phyloP scores from a whole-genome alignment of 2,113 vertebrate species.

The Peromyscus maniculatus region DNA sequence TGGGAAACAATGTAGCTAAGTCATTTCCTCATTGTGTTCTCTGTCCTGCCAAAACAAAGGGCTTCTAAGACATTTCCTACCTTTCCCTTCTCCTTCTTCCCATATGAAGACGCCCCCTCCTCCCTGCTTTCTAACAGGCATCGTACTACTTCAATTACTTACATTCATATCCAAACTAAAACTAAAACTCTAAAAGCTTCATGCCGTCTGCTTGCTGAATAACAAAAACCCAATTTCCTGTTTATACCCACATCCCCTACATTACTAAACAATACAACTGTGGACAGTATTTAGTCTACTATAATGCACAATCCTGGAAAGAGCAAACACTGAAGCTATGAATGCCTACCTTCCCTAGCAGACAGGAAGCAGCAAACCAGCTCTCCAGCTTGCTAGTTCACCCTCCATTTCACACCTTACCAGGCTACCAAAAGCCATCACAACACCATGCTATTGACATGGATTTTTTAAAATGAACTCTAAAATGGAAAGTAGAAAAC shows the following conservation, averaged over 20 bases:
- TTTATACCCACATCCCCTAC: neutral
- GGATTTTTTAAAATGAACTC: conserved; percentile 19
- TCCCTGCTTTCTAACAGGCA: neutral
- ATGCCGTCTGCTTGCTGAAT: neutral
- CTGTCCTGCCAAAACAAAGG: conserved; percentile 17
- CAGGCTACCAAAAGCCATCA: neutral
- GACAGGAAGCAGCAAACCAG: neutral
- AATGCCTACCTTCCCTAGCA: neutral
- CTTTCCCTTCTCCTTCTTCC: neutral
- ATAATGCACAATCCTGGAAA: neutral
- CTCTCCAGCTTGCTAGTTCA: neutral
- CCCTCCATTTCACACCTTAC: conserved; percentile 1
- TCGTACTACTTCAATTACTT: neutral
- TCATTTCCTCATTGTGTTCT: conserved; percentile 36
- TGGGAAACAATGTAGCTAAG: conserved; percentile 19
- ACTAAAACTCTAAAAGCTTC: neutral
- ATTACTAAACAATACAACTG: neutral
- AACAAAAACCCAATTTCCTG: conserved; percentile 47
- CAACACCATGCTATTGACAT: neutral
- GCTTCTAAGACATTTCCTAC: neutral
- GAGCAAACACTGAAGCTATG: neutral
- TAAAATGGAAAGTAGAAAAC: neutral
- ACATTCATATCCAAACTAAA: neutral
- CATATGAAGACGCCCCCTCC: neutral
- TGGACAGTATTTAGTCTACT: neutral